These are phyloP conservation scores for Calosoma granatense DNA, from an alignment of 1,140 invertebrate species.

Conservation along the genomic window DNA sequence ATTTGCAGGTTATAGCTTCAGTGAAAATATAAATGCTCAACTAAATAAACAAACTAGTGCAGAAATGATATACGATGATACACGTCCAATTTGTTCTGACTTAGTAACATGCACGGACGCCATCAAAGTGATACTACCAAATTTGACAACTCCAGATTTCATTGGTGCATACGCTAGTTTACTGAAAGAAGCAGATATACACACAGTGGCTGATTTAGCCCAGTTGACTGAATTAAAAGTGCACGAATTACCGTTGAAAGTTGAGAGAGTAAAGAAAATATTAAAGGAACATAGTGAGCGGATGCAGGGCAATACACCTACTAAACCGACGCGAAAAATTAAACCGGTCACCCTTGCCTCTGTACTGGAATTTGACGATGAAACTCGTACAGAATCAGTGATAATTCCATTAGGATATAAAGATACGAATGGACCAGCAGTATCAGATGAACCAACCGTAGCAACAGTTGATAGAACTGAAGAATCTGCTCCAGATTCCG, in stretches of 20 bases:
- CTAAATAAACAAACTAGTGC: too few species aligned
- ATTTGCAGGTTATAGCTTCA: too few species aligned
- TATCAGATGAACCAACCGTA: too few species aligned
- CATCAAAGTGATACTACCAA: constrained; percentile 17
- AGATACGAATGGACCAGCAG: too few species aligned
- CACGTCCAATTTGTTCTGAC: constrained; percentile 19
- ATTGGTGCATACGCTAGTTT: constrained; percentile 7
- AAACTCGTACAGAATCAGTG: neutral
- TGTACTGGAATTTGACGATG: too few species aligned
- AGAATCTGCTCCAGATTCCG: neutral
- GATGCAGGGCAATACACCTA: neutral
- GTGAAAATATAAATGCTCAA: too few species aligned
- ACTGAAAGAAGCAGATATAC: constrained; percentile 23
- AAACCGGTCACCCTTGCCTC: neutral
- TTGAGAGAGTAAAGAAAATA: constrained; percentile 34
- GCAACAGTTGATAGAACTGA: too few species aligned
- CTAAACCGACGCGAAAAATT: neutral
- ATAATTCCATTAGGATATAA: too few species aligned
- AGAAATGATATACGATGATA: constrained; percentile 11
- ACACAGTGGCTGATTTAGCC: constrained; percentile 41
- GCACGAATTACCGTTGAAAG: constrained; percentile 38
- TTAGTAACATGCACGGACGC: constrained; percentile 19
- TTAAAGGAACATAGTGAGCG: neutral
- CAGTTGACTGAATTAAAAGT: constrained; percentile 38
- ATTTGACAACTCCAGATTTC: constrained; percentile 17